Evolutionary conservation across 1,140 invertebrate genomes (phyloP), one percentile per base, ranked within the genome.

Genomic region (Lucilia sericata): DNA sequence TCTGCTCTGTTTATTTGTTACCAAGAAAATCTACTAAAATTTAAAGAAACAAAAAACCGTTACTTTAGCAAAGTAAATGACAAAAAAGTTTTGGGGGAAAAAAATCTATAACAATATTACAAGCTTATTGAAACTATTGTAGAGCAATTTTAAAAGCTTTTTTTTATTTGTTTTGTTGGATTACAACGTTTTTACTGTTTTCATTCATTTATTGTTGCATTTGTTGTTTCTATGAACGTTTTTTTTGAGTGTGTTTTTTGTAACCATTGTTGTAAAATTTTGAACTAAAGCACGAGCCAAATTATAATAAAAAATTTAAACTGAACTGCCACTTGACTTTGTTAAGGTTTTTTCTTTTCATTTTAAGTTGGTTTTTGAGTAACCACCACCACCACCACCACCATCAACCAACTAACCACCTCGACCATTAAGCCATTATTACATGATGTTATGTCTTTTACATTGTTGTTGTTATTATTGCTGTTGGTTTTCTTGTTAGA

Each of bases 91-190:
- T 10, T 42, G 2, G 0, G 8, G 42, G 5, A 55, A 55, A 55
- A 55, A 55, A 55, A 55, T 55, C 51, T 55, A 55, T 55, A 55
- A 55, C 51, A 55, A 55, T 12, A 19, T 70, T 70, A 70, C 60
- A 70, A 70, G 65, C 21, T 21, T 70, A 70, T 70, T 70, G 65
- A 70, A 55, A 70, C 55, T 60, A 70, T 70, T 70, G n/a, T 70
- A 12, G 19, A 60, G 55, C 55, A 60, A 2, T 70, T 70, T 70
- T 25, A 5, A n/a, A 5, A 55, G 13, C 0, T 17, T 55, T 55
- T 55, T 13, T 55, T 13, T 55, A 12, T 55, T 51, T 51, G 5
- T 51, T 55, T 55, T 55, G 7, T 55, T 42, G 10, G 10, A 10
- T 42, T 42, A 42, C 42, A 42, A 10, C 42, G 42, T 42, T 42